Evolutionary conservation across 2,888 invertebrate genomes (phyloP), one percentile per base, ranked within the genome.

Genomic region (Perithous albicinctus): DNA sequence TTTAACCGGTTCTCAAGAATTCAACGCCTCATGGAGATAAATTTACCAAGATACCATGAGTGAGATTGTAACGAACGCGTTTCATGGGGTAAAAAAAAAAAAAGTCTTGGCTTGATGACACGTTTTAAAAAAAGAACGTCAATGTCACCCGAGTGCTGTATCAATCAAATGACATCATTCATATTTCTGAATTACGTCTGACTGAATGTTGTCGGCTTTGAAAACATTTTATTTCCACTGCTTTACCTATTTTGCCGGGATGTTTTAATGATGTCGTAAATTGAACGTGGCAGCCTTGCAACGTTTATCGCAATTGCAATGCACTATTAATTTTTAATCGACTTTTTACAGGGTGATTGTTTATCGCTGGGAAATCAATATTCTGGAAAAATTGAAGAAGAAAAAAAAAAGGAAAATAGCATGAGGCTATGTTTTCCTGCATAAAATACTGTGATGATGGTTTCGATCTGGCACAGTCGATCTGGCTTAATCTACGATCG

Each of bases 61-160:
- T 18, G 18, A 4, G 56, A 77, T 51, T 48, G 7, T 26, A 8
- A 70, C 64, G 41, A 41, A 20, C 18, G 38, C n/a, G n/a, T n/a
- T 38, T 20, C 4, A 8, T 48, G 10, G 54, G 41, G 64, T 29
- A 59, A 82, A 70, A 70, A n/a, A n/a, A n/a, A n/a, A n/a, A n/a
- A n/a, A n/a, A n/a, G n/a, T n/a, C 18, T 59, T 61, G 48, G 10
- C 46, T n/a, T 46, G 66, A 72, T 82, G 82, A 78, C 82, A 78
- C n/a, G n/a, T n/a, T n/a, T 67, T 72, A 76, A 15, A 78, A 82
- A 63, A 54, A 82, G 75, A 78, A 75, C 75, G 78, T 82, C 78
- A 75, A 76, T 82, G 82, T 82, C 78, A 78, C 41, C 35, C 66
- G 70, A 32, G 46, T 48, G 46, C 29, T 26, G 48, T 78, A 64